Evolutionary conservation across 2,797 vertebrate species (phyloP).

Genomic region (Myotis findleyi): DNA sequence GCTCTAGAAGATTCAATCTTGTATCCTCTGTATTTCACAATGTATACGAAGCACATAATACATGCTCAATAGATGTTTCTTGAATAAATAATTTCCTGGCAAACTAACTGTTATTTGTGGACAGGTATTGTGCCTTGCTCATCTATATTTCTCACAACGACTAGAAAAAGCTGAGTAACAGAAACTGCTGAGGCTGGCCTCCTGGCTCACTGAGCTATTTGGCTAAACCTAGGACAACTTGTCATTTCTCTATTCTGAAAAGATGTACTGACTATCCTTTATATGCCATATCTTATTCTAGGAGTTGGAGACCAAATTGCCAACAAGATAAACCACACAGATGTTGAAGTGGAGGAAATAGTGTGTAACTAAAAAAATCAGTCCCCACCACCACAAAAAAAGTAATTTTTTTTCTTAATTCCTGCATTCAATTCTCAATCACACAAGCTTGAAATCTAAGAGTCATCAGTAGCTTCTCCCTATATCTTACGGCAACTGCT

Average conservation of each 20-base stretch:
- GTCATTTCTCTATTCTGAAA: conserved; percentile 51
- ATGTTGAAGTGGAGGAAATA: neutral
- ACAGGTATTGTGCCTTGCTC: neutral
- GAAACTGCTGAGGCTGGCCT: conserved; percentile 34
- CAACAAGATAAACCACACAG: conserved; percentile 12
- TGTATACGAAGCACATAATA: neutral
- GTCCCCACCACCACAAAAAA: neutral
- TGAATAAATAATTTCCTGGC: conserved; percentile 47
- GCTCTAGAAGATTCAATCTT: neutral
- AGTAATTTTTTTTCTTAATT: neutral
- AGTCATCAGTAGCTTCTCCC: neutral
- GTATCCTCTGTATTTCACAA: neutral
- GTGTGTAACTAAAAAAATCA: neutral
- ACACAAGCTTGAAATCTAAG: neutral
- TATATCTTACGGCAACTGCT: neutral
- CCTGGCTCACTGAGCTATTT: conserved; percentile 4
- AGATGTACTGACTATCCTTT: neutral
- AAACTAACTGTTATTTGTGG: neutral
- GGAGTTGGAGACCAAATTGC: neutral
- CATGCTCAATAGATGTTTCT: conserved; percentile 28
- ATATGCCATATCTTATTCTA: neutral
- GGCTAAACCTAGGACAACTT: neutral
- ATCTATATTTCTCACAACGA: conserved; percentile 40
- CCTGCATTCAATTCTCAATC: neutral
- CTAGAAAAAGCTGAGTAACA: conserved; percentile 36